Evolutionary conservation across 1,140 invertebrate genomes (phyloP), one percentile per base, ranked within the genome.

Genomic region (Diorhabda carinulata): DNA sequence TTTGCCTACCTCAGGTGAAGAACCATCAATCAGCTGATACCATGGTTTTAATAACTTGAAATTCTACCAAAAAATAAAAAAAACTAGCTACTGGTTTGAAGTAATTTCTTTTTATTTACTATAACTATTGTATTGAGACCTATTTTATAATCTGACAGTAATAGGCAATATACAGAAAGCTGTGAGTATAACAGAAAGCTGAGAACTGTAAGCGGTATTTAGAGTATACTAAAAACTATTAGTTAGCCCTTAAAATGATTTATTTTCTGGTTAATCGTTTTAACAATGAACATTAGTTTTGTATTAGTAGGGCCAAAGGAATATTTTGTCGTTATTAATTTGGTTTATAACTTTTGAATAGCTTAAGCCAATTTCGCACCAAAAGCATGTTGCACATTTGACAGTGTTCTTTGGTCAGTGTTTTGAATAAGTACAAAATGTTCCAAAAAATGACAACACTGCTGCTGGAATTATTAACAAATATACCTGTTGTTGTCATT

Each of bases 351-450:
- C 25, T 25, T 25, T 25, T 40, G 4, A 58, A n/a, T 62, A 64
- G 69, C 67, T 65, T 52, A 70, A 70, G 71, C 73, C 68, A 65
- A 68, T 66, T 70, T 72, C 72, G 71, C 70, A 71, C 61, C 69
- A 69, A 72, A 52, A 72, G 68, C 66, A 70, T 66, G 70, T 74
- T 74, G 73, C 73, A 74, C 73, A 74, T 72, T 74, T 65, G 71
- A 57, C 63, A 60, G 65, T 67, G 65, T 67, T n/a, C 40, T 41
- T 41, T 68, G 8, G 59, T 68, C 56, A 62, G 44, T 68, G 67
- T 68, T 25, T n/a, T 52, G 47, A n/a, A 8, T 52, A 52, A 52
- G 47, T 52, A 52, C 47, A 52, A 52, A 42, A 63, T 41, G 40
- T 63, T 66, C 43, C 42, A 68, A 58, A 68, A 68, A 68, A 68